Evolutionary conservation across 2,113 vertebrate species (phyloP), one percentile per base, ranked within the genome.

Genomic region (Chauna torquata): DNA sequence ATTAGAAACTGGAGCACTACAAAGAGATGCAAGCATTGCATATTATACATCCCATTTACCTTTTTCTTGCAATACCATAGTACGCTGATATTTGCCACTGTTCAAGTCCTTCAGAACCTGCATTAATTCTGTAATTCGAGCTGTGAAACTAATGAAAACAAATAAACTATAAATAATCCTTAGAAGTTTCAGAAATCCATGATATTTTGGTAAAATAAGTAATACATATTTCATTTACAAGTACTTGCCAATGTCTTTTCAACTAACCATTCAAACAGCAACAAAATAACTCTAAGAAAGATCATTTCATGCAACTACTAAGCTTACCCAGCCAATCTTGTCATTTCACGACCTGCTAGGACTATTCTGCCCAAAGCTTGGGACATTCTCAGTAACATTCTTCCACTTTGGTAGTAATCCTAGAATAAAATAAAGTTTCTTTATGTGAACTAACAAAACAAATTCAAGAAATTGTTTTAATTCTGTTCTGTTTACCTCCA

Each of bases 321-420:
- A 65, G 34, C 97, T 98, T 98, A 99, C 99, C 99, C 99, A 54
- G 99, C 98, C 81, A 99, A 98, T 94, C 99, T 98, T n/a, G 99
- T 99, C 99, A 99, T 99, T 93, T 99, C 99, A 95, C 99, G 98
- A 38, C 99, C 99, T 44, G 99, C 99, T 72, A 99, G 98, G 20
- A 99, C 99, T 78, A 99, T 99, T 95, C 99, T 98, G 62, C 99
- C 99, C 94, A 99, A 97, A 76, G 99, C 99, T 92, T 99, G 99
- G 77, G 99, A 99, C 99, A 99, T 99, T 85, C 99, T 98, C 78
- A 99, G 98, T 36, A 99, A 97, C 99, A 99, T 99, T 92, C 99
- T 98, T 85, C 99, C 99, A 89, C 99, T 99, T 98, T 99, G 99
- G 97, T 99, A 99, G 96, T 99, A 99, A 98, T 99, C 99, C 99